Base-by-base conservation (phyloP, 2,113 vertebrate genomes). In the Scalopus aquaticus region DNA sequence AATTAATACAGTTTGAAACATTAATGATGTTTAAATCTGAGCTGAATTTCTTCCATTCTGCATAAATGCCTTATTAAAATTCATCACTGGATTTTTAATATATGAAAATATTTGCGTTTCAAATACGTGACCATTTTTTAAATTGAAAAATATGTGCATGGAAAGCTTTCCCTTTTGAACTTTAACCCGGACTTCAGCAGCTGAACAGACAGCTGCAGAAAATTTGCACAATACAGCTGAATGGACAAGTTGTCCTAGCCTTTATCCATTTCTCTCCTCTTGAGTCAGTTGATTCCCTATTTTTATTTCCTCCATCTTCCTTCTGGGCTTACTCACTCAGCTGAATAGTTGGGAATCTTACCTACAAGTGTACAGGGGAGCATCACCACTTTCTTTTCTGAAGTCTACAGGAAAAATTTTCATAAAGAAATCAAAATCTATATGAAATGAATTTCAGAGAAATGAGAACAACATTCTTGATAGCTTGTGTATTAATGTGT, bases 111-210 rank as follows among this genome's bases (percentile, higher is more conserved):
- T 94, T 96, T 96, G 85, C 83, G 35, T 94, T 92, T 94, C 49
- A 83, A 86, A 86, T 91, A 79, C 24, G 86, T 82, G 44, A 56
- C 51, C 76, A 54, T 91, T 96, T 83, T 88, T 35, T 51, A 13
- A 88, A 91, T 62, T 44, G 69, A 82, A 96, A 96, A 96, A 88
- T 82, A 87, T 72, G 73, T 64, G 37, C 26, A 42, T 17, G 26
- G 37, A 88, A 51, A 95, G 19, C n/a, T 95, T 91, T 86, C 51
- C 58, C 49, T 96, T 79, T 79, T 95, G 95, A 95, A 88, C 92
- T 96, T 96, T 91, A 88, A 95, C 91, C 95, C 88, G 92, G 88
- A 95, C 81, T 90, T 92, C 32, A 92, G 89, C 92, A 94, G 95
- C 96, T 93, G 94, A 96, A 58, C 44, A 74, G 94, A 88, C 72